These are phyloP conservation scores for Peucedramus taeniatus DNA, from an alignment of 2,113 vertebrate genomes.

Conservation along the genomic window DNA sequence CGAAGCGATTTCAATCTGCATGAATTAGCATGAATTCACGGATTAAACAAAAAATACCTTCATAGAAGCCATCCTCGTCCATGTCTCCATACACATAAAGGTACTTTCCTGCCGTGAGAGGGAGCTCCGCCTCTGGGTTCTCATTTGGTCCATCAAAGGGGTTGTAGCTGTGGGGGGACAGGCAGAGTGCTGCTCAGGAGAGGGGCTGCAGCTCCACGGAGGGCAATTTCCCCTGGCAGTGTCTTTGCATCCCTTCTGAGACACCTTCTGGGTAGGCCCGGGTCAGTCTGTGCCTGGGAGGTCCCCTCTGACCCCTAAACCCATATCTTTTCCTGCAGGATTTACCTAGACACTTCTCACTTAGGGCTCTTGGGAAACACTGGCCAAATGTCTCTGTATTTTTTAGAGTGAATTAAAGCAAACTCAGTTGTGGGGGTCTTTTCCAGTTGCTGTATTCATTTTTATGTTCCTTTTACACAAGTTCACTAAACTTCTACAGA, in stretches of 20 bases:
- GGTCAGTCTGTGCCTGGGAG: not conserved
- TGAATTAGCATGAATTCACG: not conserved
- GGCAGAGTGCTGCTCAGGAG: not conserved
- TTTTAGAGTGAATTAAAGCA: not conserved
- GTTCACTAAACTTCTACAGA: not conserved
- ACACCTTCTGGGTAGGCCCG: too few species aligned
- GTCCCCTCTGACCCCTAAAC: rapidly evolving
- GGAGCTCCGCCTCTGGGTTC: constrained; percentile 96
- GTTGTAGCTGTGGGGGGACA: constrained; percentile 82
- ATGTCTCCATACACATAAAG: constrained; percentile 97
- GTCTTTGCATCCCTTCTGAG: not conserved
- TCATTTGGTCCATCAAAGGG: constrained; percentile 98
- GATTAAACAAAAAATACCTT: constrained; percentile 75
- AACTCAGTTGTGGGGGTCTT: not conserved
- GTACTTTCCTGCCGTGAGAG: constrained; percentile 94
- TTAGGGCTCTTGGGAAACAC: not conserved
- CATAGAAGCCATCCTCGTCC: constrained; percentile 98
- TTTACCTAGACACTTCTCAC: not conserved
- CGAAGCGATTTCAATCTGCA: not conserved
- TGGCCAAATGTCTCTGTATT: not conserved
- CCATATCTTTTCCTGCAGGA: not conserved
- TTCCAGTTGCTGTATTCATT: not conserved
- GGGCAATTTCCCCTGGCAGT: not conserved
- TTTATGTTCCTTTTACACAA: not conserved
- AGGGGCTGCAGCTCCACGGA: not conserved